Evolutionary conservation across 2,888 invertebrate genomes (phyloP).

Genomic region (Sesia apiformis): DNA sequence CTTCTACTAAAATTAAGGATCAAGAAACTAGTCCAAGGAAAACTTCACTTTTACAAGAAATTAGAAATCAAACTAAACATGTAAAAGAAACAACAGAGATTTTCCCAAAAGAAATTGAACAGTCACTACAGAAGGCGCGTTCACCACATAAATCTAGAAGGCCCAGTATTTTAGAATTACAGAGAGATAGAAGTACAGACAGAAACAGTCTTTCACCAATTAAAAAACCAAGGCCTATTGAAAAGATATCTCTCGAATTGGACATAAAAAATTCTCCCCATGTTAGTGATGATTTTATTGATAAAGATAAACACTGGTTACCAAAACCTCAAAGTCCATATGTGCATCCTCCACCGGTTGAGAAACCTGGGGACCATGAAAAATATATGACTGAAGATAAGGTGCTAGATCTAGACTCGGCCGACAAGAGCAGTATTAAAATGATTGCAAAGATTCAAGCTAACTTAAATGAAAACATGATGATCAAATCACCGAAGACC

Average conservation of each 20-base stretch:
- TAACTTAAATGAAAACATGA: slow-evolving; percentile 62
- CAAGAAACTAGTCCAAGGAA: slow-evolving; percentile 33
- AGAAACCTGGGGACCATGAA: slow-evolving; percentile 53
- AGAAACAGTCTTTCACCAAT: slow-evolving; percentile 23
- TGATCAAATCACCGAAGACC: slow-evolving; percentile 68
- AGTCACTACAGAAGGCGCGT: slow-evolving; percentile 12
- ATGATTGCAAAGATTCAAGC: slow-evolving; percentile 69
- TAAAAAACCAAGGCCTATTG: slow-evolving; percentile 23
- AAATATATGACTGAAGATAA: slow-evolving; percentile 68
- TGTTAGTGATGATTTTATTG: slow-evolving; percentile 27
- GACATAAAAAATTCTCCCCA: slow-evolving; percentile 34
- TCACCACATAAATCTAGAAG: slow-evolving; percentile 19
- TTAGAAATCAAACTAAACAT: neutral
- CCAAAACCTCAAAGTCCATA: slow-evolving; percentile 55
- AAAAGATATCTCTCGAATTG: slow-evolving; percentile 18
- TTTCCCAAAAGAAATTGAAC: slow-evolving; percentile 18
- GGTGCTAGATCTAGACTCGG: slow-evolving; percentile 50
- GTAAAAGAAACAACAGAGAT: slow-evolving; percentile 10
- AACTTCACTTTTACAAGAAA: slow-evolving; percentile 9
- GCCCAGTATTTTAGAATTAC: slow-evolving; percentile 19
- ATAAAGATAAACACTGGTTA: slow-evolving; percentile 53
- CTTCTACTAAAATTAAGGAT: slow-evolving; percentile 13
- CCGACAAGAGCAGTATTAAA: slow-evolving; percentile 59
- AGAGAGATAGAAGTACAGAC: slow-evolving; percentile 3
- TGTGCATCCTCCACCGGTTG: slow-evolving; percentile 51